These are phyloP conservation scores for Pyrgus malvae DNA, from an alignment of 2,888 invertebrate species.

Conservation along the genomic window DNA sequence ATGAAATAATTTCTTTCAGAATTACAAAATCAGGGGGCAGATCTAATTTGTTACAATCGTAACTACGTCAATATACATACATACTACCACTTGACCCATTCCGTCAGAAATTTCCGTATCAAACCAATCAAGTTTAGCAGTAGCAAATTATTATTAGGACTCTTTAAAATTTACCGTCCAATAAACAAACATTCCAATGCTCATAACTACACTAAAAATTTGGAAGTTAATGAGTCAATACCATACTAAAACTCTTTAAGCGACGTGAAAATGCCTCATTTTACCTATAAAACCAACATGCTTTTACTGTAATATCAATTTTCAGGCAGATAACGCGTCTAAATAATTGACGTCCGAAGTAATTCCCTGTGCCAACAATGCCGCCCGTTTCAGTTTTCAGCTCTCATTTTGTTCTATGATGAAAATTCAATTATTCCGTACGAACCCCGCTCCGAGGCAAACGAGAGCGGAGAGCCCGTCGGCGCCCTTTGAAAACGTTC, in stretches of 20 bases:
- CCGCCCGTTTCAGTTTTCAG: constrained; percentile 77
- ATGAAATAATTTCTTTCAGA: too few relatives aligned
- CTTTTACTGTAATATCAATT: constrained; percentile 59
- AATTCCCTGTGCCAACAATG: constrained; percentile 77
- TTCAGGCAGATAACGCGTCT: constrained; percentile 63
- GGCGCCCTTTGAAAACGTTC: constrained; percentile 72
- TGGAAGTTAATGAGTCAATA: constrained; percentile 20
- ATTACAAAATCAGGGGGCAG: too few relatives aligned
- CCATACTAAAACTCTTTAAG: constrained; percentile 31
- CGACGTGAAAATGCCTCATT: constrained; percentile 33
- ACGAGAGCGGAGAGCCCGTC: constrained; percentile 57
- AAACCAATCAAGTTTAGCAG: background rate
- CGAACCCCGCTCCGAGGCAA: constrained; percentile 61
- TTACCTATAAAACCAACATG: constrained; percentile 42
- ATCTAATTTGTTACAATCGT: constrained; percentile 12
- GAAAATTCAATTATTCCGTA: constrained; percentile 80
- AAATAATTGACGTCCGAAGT: constrained; percentile 76
- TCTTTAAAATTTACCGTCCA: constrained; percentile 7
- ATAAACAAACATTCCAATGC: background rate
- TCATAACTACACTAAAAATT: constrained; percentile 11
- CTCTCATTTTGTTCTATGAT: constrained; percentile 79
- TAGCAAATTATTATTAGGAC: constrained; percentile 3
- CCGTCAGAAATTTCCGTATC: constrained; percentile 13
- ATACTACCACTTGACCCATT: constrained; percentile 3
- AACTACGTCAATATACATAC: constrained; percentile 4